Percentiles rank a stretch among this genome's conserved stretches.
phyloP scores from a whole-genome alignment of 2,113 vertebrate genomes.

The Hippocampus zosterae region DNA sequence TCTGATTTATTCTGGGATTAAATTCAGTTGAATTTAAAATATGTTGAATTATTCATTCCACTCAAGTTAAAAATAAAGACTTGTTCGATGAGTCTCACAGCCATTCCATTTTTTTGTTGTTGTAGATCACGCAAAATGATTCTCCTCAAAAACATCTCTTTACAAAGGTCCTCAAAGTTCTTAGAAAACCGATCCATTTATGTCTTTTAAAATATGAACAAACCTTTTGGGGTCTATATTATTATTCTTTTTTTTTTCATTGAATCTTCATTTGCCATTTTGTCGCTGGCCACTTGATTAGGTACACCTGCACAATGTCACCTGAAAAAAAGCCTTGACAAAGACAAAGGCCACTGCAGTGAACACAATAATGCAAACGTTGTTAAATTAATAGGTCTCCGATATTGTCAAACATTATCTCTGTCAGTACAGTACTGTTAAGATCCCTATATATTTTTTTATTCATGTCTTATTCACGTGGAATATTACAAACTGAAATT shows the following conservation, averaged over 20 bases:
- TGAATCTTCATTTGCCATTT: not conserved
- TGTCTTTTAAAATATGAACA: not conserved
- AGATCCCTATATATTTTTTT: too few relatives aligned
- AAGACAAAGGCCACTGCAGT: not conserved
- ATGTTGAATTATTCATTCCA: not conserved
- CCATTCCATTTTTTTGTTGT: too few relatives aligned
- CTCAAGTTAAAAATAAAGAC: not conserved
- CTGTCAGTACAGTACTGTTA: too few relatives aligned
- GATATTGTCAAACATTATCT: too few relatives aligned
- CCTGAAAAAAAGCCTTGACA: not conserved
- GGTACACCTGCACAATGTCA: not conserved
- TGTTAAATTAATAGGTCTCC: too few relatives aligned
- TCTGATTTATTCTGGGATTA: not conserved
- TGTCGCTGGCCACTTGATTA: not conserved
- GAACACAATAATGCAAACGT: not conserved
- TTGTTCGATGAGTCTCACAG: not conserved
- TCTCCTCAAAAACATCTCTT: too few relatives aligned
- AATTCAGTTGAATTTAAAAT: not conserved
- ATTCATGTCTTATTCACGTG: too few relatives aligned
- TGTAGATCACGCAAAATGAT: too few relatives aligned
- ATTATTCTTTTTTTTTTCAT: not conserved
- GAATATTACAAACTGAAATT: too few relatives aligned
- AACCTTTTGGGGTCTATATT: not conserved
- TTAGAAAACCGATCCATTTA: not conserved
- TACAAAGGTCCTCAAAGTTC: too few relatives aligned